Evolutionary conservation across 2,888 invertebrate genomes (phyloP).

Genomic region (Stenichneumon culpator): DNA sequence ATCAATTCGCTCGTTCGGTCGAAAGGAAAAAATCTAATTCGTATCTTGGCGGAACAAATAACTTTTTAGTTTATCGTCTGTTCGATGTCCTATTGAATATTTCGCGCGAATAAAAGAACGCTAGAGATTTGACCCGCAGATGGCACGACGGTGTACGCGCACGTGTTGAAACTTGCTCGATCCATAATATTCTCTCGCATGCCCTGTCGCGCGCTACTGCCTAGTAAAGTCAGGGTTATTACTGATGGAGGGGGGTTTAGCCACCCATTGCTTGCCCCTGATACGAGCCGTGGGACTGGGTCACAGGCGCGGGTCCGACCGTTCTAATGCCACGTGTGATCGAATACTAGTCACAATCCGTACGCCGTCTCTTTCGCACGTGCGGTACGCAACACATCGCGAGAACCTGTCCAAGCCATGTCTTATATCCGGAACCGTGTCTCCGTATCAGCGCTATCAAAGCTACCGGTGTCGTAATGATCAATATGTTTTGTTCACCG

Average conservation of each 20-base stretch:
- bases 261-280: constrained; percentile 58
- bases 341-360: constrained; percentile 37
- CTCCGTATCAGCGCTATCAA: background rate
- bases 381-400: constrained; percentile 12
- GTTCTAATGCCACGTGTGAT: constrained; percentile 55
- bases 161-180: constrained; percentile 38
- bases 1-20: too few relatives aligned
- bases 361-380: constrained; percentile 30
- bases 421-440: background rate
- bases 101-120: background rate
- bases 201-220: constrained; percentile 20
- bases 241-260: constrained; percentile 33
- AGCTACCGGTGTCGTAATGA: background rate
- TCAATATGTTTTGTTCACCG: constrained; percentile 8
- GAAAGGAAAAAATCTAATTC: background rate
- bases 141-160: constrained; percentile 21
- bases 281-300: constrained; percentile 62
- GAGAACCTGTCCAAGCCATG: background rate
- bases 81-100: background rate
- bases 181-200: constrained; percentile 35
- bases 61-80: background rate
- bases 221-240: constrained; percentile 66
- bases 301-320: constrained; percentile 54
- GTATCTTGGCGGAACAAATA: background rate
- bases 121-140: constrained; percentile 14